Evolutionary conservation across 92 coral and sea anemone genomes (phyloP), one percentile per base, ranked within the genome.

Genomic region (Paramuricea clavata): DNA sequence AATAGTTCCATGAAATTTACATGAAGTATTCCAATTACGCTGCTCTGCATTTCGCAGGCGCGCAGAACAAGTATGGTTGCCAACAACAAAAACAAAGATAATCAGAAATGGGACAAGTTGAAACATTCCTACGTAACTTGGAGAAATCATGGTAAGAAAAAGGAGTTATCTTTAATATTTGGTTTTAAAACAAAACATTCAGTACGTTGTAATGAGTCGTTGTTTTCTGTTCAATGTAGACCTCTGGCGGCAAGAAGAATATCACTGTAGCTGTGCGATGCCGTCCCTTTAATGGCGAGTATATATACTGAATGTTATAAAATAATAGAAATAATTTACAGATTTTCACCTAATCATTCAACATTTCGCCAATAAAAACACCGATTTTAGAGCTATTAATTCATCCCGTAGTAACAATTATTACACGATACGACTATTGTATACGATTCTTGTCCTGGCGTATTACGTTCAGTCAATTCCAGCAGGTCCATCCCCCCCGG

Each of bases 181-280:
- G 6, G 72, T 54, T 76, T 39, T 12, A n/a, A 30, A 49, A 87
- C 60, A 43, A 7, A 22, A 23, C 57, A 28, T 68, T 43, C 15
- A 11, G 49, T 11, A 62, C n/a, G 25, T 19, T 39, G 42, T 35
- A 19, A 31, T 88, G 87, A 87, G 72, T 62, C 69, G 33, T 49
- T n/a, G n/a, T 15, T 78, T 89, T 90, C 61, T 80, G 34, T 87
- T 19, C 72, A 81, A 82, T 94, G 89, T 78, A 96, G 99, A 82
- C 93, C n/a, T n/a, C n/a, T 15, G 94, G 93, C 71, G 97, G 88
- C 31, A 76, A 67, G 84, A 79, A 92, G 42, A 85, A 83, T 49
- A 85, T 96, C n/a, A 56, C 78, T 44, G 98, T 96, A 31, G 99
- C 99, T 0, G 98, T 93, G 42, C 99, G 99, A 69, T 96, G 99